These are phyloP conservation scores for Drosophila tanythrix DNA, from an alignment of 2,888 invertebrate species.

Conservation along the genomic window DNA sequence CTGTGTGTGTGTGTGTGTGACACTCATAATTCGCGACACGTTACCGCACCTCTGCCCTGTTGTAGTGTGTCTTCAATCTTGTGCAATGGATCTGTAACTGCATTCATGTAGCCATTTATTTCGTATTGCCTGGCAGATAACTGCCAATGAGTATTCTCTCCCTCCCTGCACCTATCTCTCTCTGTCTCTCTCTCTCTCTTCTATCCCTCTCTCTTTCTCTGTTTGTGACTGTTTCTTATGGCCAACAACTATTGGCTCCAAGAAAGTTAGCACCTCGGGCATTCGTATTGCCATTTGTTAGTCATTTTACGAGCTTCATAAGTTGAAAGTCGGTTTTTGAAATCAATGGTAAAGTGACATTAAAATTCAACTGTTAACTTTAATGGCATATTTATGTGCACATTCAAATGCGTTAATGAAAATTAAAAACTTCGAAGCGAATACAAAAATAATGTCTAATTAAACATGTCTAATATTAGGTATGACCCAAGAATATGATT, in stretches of 20 bases:
- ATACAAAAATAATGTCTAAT: not conserved
- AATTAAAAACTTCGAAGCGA: not conserved
- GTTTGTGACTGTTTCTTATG: conserved; percentile 25
- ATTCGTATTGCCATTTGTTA: conserved; percentile 27
- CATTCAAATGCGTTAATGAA: not conserved
- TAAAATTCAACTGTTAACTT: conserved; percentile 25
- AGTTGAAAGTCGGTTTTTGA: conserved; percentile 8
- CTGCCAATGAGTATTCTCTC: conserved; percentile 45
- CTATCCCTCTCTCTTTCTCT: not conserved
- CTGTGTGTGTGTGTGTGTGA: conserved; percentile 30
- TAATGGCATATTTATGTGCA: not conserved
- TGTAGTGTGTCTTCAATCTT: conserved; percentile 63
- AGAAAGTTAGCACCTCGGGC: conserved; percentile 11
- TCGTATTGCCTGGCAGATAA: conserved; percentile 65
- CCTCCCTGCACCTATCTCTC: conserved; percentile 4
- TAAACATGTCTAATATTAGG: not conserved
- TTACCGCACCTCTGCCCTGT: conserved; percentile 37
- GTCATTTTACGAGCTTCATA: conserved; percentile 17
- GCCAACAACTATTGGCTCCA: conserved; percentile 27
- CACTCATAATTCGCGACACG: conserved; percentile 72
- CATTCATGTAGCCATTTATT: conserved; percentile 69
- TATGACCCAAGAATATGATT: not conserved
- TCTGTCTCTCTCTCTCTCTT: not conserved
- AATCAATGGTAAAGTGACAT: conserved; percentile 18
- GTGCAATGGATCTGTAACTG: conserved; percentile 68